phyloP scores from a whole-genome alignment of 1,140 invertebrate genomes.

The Caenorhabditis briggsae region DNA sequence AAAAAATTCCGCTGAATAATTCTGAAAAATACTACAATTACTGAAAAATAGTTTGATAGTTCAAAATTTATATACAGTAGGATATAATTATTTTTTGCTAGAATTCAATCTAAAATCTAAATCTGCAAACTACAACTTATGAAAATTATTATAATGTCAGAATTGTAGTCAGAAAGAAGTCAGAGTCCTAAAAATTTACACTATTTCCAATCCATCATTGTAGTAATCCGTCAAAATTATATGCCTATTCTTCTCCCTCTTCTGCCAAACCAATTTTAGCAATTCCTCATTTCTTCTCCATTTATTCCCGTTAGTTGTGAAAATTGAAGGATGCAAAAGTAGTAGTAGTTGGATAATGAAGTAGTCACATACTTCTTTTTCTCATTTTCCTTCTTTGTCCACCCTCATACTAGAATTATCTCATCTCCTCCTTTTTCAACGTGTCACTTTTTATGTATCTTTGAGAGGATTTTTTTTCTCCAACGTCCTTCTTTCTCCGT shows the following conservation, averaged over 20 bases:
- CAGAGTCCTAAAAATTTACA: background rate
- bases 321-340: constrained; percentile 32
- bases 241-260: background rate
- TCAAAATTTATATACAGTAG: too few relatives aligned
- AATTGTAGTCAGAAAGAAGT: too few relatives aligned
- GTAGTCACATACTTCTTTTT: background rate
- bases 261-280: background rate
- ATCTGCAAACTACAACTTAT: too few relatives aligned
- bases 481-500: background rate
- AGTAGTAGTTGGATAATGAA: constrained; percentile 37
- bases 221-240: constrained; percentile 25
- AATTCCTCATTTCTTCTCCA: background rate
- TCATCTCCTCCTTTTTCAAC: constrained; percentile 13
- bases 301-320: constrained; percentile 22
- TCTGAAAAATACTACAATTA: too few relatives aligned
- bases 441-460: constrained; percentile 41
- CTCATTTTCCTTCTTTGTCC: too few relatives aligned
- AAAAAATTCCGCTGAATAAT: too few relatives aligned
- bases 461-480: background rate
- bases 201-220: background rate
- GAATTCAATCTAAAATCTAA: too few relatives aligned
- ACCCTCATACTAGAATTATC: constrained; percentile 37
- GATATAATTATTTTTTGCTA: too few relatives aligned
- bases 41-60: too few relatives aligned
- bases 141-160: too few relatives aligned